Evolutionary conservation across 2,797 vertebrate species (phyloP).

Genomic region (Myotis vivesi): DNA sequence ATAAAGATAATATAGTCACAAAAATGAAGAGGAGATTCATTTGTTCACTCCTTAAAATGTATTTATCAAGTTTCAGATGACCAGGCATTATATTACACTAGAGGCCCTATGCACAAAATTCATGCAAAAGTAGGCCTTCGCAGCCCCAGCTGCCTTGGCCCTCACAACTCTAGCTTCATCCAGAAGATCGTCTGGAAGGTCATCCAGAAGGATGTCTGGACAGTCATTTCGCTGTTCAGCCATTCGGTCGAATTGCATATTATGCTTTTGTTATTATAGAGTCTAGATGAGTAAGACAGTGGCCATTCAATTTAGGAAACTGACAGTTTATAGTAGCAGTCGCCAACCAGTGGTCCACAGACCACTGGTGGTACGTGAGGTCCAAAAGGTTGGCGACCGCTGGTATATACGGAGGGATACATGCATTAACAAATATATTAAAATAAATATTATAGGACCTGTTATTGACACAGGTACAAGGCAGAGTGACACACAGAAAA

Average conservation of each 20-base stretch:
- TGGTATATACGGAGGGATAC: not conserved
- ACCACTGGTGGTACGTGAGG: no score
- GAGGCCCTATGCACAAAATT: no score
- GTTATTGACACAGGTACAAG: not conserved
- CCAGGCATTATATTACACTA: not conserved
- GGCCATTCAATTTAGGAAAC: not conserved
- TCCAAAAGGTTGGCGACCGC: no score
- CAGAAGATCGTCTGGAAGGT: no score
- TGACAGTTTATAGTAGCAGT: not conserved
- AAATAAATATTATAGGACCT: not conserved
- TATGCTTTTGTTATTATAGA: no score
- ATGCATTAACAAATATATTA: not conserved
- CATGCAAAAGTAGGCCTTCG: no score
- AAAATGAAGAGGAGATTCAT: not conserved
- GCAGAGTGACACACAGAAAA: not conserved
- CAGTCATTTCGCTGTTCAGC: accelerated
- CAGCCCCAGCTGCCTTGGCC: no score
- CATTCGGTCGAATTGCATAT: no score
- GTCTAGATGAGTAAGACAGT: not conserved
- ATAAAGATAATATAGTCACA: not conserved
- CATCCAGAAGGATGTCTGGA: no score
- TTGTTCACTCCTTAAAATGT: not conserved
- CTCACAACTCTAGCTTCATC: no score
- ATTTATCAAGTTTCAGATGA: not conserved
- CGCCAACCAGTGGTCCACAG: no score